Evolutionary conservation across 2,888 invertebrate species (phyloP).

Genomic region (Tholera decimalis): DNA sequence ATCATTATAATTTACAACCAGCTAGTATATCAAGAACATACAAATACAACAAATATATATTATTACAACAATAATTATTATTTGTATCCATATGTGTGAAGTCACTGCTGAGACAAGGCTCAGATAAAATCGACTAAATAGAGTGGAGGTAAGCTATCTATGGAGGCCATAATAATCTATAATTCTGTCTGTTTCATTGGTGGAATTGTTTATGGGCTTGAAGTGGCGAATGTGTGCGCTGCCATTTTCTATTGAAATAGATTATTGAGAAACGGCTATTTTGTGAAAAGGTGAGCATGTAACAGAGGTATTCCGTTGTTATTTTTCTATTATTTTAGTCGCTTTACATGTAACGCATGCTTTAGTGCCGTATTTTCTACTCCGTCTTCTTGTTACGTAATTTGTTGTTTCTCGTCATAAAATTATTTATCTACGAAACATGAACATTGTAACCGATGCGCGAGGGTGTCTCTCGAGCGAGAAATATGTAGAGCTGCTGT

Average conservation of each 20-base stretch:
- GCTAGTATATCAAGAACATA: no score
- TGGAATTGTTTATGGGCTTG: conserved; percentile 77
- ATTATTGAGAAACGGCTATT: conserved; percentile 72
- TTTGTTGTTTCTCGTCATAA: conserved; percentile 86
- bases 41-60: no score
- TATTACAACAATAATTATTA: no score
- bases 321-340: conserved; percentile 64
- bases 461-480: conserved; percentile 81
- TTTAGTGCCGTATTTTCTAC: conserved; percentile 71
- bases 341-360: conserved; percentile 77
- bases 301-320: conserved; percentile 77
- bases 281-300: conserved; percentile 86
- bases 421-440: conserved; percentile 80
- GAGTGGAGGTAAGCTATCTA: neutral
- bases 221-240: conserved; percentile 84
- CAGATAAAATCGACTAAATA: neutral
- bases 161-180: neutral
- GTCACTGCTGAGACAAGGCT: no score
- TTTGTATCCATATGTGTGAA: no score
- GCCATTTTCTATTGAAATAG: conserved; percentile 86
- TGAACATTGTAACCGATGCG: conserved; percentile 75
- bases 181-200: conserved; percentile 19
- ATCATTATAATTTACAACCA: no score
- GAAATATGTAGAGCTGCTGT: conserved; percentile 85
- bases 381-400: conserved; percentile 87